Evolutionary conservation across 2,797 vertebrate genomes (phyloP).

Genomic region (Buphagus erythrorhynchus): DNA sequence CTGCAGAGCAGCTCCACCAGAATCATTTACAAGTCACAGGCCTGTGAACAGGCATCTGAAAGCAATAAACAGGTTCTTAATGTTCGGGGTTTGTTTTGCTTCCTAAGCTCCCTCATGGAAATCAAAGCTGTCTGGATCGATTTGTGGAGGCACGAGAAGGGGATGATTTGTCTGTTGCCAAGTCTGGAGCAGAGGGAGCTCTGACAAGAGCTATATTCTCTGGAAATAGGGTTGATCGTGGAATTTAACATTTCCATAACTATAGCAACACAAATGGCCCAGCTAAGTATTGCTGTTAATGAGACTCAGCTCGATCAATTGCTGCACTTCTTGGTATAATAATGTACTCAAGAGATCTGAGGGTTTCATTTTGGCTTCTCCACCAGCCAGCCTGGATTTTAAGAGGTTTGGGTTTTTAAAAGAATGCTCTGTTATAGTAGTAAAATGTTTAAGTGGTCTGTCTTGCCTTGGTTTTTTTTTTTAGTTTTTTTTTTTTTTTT

Average conservation of each 20-base stretch:
- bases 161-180: constrained; percentile 11
- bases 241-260: constrained; percentile 40
- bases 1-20: background rate
- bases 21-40: constrained; percentile 34
- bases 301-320: constrained; percentile 16
- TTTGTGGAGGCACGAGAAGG: background rate
- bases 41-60: constrained; percentile 51
- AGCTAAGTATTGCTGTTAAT: constrained; percentile 47
- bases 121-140: constrained; percentile 24
- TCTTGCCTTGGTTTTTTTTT: background rate
- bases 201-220: constrained; percentile 22
- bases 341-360: background rate
- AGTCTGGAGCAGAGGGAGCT: constrained; percentile 10
- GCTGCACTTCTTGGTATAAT: background rate
- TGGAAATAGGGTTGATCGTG: background rate
- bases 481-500: background rate
- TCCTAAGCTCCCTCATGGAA: constrained; percentile 28
- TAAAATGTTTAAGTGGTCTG: background rate
- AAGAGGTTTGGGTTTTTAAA: background rate
- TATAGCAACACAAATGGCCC: constrained; percentile 45
- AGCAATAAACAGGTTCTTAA: constrained; percentile 59
- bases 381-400: background rate
- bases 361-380: constrained; percentile 5
- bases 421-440: background rate
- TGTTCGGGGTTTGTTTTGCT: constrained; percentile 13